Base-by-base conservation (phyloP, 2,113 vertebrate species). In the Leptobrachium ailaonicum region DNA sequence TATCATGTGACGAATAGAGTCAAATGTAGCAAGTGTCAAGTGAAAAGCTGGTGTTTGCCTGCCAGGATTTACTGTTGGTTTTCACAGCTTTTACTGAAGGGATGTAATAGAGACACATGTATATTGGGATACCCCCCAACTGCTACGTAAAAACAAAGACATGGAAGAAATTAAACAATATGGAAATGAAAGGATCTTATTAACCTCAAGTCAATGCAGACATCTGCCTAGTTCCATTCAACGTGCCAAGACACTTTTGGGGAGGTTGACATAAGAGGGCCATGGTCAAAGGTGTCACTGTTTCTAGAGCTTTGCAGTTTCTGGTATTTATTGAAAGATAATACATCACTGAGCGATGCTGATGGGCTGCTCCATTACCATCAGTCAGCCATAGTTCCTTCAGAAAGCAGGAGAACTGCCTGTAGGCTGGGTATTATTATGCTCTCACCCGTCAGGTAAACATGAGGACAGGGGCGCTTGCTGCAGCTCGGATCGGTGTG, bases 41-140 rank as follows among this genome's bases (percentile, higher is more conserved):
- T 58, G 71, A 67, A 74, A 74, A 74, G 71, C 63, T 63, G 2
- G 43, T 68, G 50, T 68, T 60, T 73, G 14, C n/a, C 40, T 67
- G 74, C 41, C 60, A 73, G 77, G 47, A 56, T 79, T 73, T 66
- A 62, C n/a, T 72, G 70, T 79, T 79, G 77, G 64, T 79, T 72
- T 79, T 56, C 77, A 73, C 69, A 73, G 77, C 60, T 72, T 63
- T 40, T 12, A 6, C 40, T 66, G 47, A 64, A 13, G 14, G 41
- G 41, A 72, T 9, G 47, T 6, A 60, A 10, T 68, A 44, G 41
- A 66, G 1, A 66, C 6, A 66, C 63, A 60, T 3, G 20, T 71
- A 20, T 71, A 20, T 11, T 50, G 42, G 76, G 11, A 62, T 41
- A 64, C 32, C 75, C 62, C 53, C 42, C 41, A 73, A 62, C 41